Conservation (phyloP, 1,140 invertebrate genomes). For the Dinoponera quadriceps region DNA sequence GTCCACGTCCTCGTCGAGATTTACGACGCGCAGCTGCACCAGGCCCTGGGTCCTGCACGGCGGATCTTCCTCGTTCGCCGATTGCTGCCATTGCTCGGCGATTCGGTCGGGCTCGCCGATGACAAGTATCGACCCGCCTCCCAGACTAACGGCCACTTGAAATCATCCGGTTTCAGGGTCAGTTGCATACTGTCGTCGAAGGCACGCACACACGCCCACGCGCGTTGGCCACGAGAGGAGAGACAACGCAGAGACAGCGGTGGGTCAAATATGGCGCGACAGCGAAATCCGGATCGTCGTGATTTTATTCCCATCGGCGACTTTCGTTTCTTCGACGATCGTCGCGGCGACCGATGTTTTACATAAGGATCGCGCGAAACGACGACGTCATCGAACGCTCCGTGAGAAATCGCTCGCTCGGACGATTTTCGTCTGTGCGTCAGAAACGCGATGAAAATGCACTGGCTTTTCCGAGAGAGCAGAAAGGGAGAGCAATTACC, state of each 20-base stretch:
- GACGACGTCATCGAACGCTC: background rate
- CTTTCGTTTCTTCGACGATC: slow-evolving; percentile 19
- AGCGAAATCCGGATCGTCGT: slow-evolving; percentile 24
- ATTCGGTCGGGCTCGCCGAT: slow-evolving; percentile 71
- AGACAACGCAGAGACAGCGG: background rate
- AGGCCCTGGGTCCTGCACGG: slow-evolving; percentile 73
- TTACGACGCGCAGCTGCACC: slow-evolving; percentile 81
- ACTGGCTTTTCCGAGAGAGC: background rate
- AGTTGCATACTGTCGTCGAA: slow-evolving; percentile 33
- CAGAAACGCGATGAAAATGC: background rate
- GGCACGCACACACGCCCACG: slow-evolving; percentile 4
- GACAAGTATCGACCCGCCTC: slow-evolving; percentile 81
- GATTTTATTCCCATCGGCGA: slow-evolving; percentile 6
- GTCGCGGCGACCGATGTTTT: slow-evolving; percentile 4
- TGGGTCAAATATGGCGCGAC: slow-evolving; percentile 37
- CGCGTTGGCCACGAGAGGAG: background rate
- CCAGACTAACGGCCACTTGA: slow-evolving; percentile 85
- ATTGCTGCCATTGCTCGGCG: slow-evolving; percentile 50
- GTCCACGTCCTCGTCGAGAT: slow-evolving; percentile 77
- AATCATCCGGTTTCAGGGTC: slow-evolving; percentile 81
- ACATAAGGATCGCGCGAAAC: background rate
- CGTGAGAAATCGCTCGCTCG: background rate
- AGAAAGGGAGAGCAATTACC: background rate
- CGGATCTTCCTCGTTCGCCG: background rate
- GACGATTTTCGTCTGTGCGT: background rate